These are phyloP conservation scores for Apodemus agrarius DNA, from an alignment of 2,797 vertebrate species.

Conservation along the genomic window DNA sequence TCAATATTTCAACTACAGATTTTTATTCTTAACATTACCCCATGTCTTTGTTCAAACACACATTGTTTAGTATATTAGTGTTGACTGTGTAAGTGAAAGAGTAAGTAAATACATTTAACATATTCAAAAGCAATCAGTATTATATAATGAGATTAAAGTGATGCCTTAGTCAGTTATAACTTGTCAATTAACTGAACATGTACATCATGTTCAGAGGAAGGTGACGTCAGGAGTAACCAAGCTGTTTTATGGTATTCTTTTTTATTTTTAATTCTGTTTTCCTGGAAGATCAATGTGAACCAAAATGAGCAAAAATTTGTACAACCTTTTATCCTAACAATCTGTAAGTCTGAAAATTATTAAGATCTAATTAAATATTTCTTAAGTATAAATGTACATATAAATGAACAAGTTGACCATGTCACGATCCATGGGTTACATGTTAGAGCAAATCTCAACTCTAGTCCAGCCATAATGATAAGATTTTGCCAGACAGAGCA, in stretches of 20 bases:
- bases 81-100: not conserved
- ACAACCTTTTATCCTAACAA: not conserved
- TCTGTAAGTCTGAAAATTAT: not conserved
- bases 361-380: not conserved
- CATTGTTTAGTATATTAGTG: not conserved
- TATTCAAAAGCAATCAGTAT: not conserved
- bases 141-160: not conserved
- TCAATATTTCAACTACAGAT: not conserved
- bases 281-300: not conserved
- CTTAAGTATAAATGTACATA: not conserved
- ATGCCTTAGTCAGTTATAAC: rapidly evolving
- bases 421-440: not conserved
- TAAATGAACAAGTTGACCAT: not conserved
- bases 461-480: not conserved
- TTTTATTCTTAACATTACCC: not conserved
- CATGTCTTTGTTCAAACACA: not conserved
- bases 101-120: not conserved
- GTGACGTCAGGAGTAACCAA: not conserved
- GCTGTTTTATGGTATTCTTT: not conserved
- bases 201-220: not conserved
- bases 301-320: not conserved
- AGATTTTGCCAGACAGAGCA: not conserved
- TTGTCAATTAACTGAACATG: not conserved
- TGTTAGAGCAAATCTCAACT: not conserved
- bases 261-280: not conserved